Base-by-base conservation (phyloP, 1,140 invertebrate genomes). In the Agrilus planipennis region DNA sequence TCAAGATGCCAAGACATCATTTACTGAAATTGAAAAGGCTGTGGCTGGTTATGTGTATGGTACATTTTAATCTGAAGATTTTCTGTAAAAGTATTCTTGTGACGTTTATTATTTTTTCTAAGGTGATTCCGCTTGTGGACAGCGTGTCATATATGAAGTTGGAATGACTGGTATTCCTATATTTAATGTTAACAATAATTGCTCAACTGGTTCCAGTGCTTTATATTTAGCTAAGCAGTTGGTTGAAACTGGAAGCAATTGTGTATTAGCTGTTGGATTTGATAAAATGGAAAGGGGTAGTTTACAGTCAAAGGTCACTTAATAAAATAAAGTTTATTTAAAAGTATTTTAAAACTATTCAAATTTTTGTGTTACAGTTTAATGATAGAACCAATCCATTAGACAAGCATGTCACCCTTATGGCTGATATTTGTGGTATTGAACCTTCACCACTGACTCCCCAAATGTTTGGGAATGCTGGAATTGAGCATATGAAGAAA, bases 141-240 rank as follows among this genome's bases (percentile, higher is more conserved):
- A 99, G 68, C 70, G 93, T 49, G 89, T 3, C 0, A 53, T 99
- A 1, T 99, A 99, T 63, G 81, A 91, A 61, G 67, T 98, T 25
- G 95, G 95, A 25, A 79, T 98, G 73, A 96, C 81, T 29, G 95
- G 93, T 15, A 95, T 98, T 51, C 95, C 95, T 7, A 82, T 99
- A 44, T 93, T 86, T 66, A 99, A 99, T 71, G 93, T 97, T 0
- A 97, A 98, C 64, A 99, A 99, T 58, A 96, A 96, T 57, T 99
- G 95, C 59, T 84, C 94, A 0, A 97, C 91, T 14, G 95, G 95
- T 9, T 89, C 93, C 0, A 89, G 85, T 37, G 94, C 94, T 2
- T 60, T 99, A 1, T 76, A 81, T 42, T 65, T 99, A 54, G 91
- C 79, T 0, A 93, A 93, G 58, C 89, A 97, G 61, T 72, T 95